phyloP scores from a whole-genome alignment of 2,113 vertebrate genomes.

The Alosa alosa region DNA sequence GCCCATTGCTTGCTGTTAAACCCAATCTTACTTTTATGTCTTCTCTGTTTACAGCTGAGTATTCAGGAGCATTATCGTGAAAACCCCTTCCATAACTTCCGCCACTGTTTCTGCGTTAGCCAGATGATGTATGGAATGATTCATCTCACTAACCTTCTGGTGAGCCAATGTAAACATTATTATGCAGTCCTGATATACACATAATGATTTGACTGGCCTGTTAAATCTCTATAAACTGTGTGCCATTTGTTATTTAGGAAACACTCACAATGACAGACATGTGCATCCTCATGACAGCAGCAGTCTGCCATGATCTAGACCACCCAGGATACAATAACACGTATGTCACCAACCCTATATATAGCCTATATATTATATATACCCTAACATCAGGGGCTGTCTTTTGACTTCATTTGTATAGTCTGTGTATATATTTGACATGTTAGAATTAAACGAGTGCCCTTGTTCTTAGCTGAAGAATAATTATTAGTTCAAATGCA shows the following conservation, averaged over 20 bases:
- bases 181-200: not conserved
- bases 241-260: not conserved
- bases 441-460: not conserved
- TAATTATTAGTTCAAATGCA: not conserved
- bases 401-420: no score
- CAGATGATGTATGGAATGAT: constrained; percentile 99
- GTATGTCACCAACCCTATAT: constrained; percentile 65
- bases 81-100: constrained; percentile 98
- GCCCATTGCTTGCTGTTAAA: not conserved
- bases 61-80: constrained; percentile 95
- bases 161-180: constrained; percentile 48
- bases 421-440: not conserved
- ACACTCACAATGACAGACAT: constrained; percentile 67
- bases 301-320: constrained; percentile 94
- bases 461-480: not conserved
- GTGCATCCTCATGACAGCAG: constrained; percentile 91
- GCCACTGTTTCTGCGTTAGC: constrained; percentile 97
- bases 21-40: not conserved
- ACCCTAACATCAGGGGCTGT: not conserved
- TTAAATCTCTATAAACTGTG: not conserved
- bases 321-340: constrained; percentile 98
- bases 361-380: not conserved
- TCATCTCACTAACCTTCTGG: constrained; percentile 90
- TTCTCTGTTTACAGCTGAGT: constrained; percentile 70
- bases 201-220: not conserved